phyloP scores from a whole-genome alignment of 2,113 vertebrate genomes.

The Saccopteryx leptura region DNA sequence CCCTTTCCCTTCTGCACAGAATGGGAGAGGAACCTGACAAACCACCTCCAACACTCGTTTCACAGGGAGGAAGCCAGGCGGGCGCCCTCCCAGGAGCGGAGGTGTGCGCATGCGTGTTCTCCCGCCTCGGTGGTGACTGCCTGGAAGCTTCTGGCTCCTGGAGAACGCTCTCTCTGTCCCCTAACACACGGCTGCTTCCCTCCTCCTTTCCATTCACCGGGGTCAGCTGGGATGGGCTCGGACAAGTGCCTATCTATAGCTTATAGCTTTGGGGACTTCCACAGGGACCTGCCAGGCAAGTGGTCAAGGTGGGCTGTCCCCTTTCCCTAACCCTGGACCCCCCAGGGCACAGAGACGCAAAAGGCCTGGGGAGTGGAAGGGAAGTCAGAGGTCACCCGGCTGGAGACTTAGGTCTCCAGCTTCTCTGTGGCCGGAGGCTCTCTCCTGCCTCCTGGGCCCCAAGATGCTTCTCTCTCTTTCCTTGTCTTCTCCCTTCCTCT shows the following conservation, averaged over 20 bases:
- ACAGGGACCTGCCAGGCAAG: neutral
- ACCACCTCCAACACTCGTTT: neutral
- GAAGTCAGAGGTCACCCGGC: neutral
- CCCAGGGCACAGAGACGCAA: neutral
- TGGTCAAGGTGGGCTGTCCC: neutral
- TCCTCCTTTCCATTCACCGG: neutral
- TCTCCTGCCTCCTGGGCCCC: neutral
- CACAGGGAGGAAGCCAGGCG: neutral
- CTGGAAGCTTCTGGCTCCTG: neutral
- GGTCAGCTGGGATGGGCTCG: neutral
- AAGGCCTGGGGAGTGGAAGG: neutral
- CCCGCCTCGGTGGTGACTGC: rapidly evolving
- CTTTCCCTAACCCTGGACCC: neutral
- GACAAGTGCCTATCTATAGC: neutral
- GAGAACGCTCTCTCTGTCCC: neutral
- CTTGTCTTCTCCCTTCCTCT: neutral
- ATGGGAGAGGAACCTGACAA: neutral
- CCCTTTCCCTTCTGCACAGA: neutral
- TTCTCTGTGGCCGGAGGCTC: neutral
- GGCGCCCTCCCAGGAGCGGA: rapidly evolving
- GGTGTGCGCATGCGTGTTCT: neutral
- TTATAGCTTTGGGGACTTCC: neutral
- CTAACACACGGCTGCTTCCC: neutral
- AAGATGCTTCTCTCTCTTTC: neutral
- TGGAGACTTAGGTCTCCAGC: neutral